Percentiles rank a stretch among this genome's conserved stretches.
Conservation (phyloP, 2,113 vertebrate species). For the Petrocephalus microphthalmus region DNA sequence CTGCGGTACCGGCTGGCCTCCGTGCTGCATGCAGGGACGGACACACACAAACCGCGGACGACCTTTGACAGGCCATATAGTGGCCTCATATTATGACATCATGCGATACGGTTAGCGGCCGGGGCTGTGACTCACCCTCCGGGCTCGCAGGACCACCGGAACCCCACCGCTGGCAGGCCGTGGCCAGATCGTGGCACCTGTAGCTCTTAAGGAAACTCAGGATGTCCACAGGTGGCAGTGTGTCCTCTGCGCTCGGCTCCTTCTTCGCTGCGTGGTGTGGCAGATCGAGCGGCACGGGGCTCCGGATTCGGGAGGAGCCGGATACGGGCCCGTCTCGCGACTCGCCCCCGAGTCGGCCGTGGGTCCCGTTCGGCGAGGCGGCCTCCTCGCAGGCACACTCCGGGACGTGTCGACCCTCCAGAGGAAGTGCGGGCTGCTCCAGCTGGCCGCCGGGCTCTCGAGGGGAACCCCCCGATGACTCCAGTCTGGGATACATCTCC, state of each 20-base stretch:
- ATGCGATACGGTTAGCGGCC: background rate
- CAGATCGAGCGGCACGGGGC: slow-evolving; percentile 36
- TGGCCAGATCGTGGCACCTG: slow-evolving; percentile 81
- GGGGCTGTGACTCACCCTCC: slow-evolving; percentile 62
- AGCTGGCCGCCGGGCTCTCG: slow-evolving; percentile 48
- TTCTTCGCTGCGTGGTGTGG: slow-evolving; percentile 53
- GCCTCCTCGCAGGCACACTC: slow-evolving; percentile 64
- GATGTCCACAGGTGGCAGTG: slow-evolving; percentile 68
- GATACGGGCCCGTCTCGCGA: slow-evolving; percentile 41
- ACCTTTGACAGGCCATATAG: background rate
- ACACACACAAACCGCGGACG: background rate
- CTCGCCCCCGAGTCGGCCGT: slow-evolving; percentile 20
- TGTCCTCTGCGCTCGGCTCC: slow-evolving; percentile 59
- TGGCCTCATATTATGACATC: background rate
- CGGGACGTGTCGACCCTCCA: slow-evolving; percentile 63
- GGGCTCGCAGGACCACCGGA: slow-evolving; percentile 70
- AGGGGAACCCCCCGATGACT: slow-evolving; percentile 49
- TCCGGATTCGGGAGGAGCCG: slow-evolving; percentile 42
- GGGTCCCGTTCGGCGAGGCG: slow-evolving; percentile 43
- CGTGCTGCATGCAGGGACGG: background rate
- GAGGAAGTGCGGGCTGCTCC: slow-evolving; percentile 61
- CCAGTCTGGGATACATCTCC: slow-evolving; percentile 61
- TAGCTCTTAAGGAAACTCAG: slow-evolving; percentile 81
- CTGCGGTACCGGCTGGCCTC: background rate
- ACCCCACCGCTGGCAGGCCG: slow-evolving; percentile 76